Evolutionary conservation across 2,113 vertebrate species (phyloP).

Genomic region (Ifrita kowaldi): DNA sequence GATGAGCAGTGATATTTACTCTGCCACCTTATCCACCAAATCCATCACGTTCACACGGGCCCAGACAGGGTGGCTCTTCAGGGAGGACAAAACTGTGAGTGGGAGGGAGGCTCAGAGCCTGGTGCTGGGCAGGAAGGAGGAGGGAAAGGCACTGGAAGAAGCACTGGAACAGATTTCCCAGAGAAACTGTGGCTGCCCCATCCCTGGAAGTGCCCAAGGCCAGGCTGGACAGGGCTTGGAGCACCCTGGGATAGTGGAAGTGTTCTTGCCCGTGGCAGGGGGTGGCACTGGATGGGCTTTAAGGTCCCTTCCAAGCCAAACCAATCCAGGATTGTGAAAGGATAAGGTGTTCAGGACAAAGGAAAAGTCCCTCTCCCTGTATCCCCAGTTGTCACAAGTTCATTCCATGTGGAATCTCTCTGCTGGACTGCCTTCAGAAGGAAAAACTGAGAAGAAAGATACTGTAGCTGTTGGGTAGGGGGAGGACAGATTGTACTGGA

Average conservation of each 20-base stretch:
- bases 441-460: accelerated
- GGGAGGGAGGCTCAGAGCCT: neutral
- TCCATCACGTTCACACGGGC: conserved; percentile 95
- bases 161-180: neutral
- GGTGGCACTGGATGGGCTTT: neutral
- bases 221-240: neutral
- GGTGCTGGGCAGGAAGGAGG: neutral
- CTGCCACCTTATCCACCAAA: conserved; percentile 96
- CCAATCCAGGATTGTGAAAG: neutral
- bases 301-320: neutral
- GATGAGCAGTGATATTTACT: conserved; percentile 99
- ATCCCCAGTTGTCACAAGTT: accelerated
- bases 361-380: neutral
- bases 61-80: conserved; percentile 95
- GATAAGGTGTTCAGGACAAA: neutral
- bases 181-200: neutral
- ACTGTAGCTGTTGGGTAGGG: neutral
- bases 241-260: neutral
- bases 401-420: neutral
- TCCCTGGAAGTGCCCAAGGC: neutral
- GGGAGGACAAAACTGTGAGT: conserved; percentile 96
- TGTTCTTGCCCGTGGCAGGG: neutral
- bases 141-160: neutral
- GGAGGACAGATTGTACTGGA: neutral
- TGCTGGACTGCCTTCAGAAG: neutral